Evolutionary conservation across 2,888 invertebrate genomes (phyloP), one percentile per base, ranked within the genome.

Genomic region (Polyploca ridens): DNA sequence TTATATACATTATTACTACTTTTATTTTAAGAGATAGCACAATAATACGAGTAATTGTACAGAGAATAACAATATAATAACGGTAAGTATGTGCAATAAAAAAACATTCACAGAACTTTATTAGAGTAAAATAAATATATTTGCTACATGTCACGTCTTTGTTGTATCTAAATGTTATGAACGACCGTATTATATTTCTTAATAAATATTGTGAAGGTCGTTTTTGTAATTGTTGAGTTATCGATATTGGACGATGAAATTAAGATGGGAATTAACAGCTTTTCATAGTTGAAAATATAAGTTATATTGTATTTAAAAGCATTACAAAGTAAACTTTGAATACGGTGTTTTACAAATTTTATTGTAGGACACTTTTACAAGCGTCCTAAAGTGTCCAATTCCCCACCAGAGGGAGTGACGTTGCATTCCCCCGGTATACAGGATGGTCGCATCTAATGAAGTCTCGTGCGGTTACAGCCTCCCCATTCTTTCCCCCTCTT

Each of bases 381-480:
- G 54, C 16, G 10, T 54, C 54, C 54, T 54, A 54, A 54, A 54
- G 54, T 54, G 41, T 41, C 69, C 70, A 61, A 71, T 72, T 72
- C 67, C 71, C 64, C 64, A 54, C 66, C 65, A 70, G 69, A 74
- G 70, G 78, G 74, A 84, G 83, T 86, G 86, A 86, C 84, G 81
- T 76, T 80, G 83, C 83, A 83, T 77, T 85, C 85, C 86, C 85
- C 68, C 66, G 82, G 74, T 77, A 72, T 80, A 79, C 75, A 79
- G 61, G 44, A 61, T 61, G 77, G 80, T 79, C 78, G 77, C 78
- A 76, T 79, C 82, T 90, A 90, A 90, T 89, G 88, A 90, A 88
- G 89, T 88, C 90, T 88, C 88, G 72, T 75, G 88, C 80, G 90
- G 78, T 74, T 74, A 83, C 83, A 84, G 84, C 84, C 76, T 76